Evolutionary conservation across 2,888 invertebrate genomes (phyloP).

Genomic region (Ferdinandea cuprea): DNA sequence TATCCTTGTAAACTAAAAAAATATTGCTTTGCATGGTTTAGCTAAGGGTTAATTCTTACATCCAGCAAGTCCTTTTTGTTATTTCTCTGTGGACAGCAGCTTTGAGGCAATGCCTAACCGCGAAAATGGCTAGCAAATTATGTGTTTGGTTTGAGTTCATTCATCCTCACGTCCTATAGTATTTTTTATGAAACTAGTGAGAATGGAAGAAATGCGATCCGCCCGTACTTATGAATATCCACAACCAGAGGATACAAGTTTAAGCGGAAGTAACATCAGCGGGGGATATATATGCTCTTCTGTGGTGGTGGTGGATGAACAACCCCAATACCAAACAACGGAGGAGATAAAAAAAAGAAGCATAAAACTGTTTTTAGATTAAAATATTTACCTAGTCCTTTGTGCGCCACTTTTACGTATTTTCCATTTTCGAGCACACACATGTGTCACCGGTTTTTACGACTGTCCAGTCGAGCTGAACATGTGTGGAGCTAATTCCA

Average conservation of each 20-base stretch:
- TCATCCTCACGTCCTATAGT: conserved; percentile 45
- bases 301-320: not conserved
- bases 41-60: conserved; percentile 67
- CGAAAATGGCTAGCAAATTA: conserved; percentile 49
- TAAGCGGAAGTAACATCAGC: not conserved
- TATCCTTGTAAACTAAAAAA: conserved; percentile 38
- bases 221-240: conserved; percentile 42
- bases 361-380: conserved; percentile 40
- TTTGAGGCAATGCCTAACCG: conserved; percentile 32
- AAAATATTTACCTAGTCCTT: conserved; percentile 67
- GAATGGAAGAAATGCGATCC: not conserved
- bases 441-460: conserved; percentile 48
- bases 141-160: conserved; percentile 66
- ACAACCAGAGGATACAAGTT: conserved; percentile 33
- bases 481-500: conserved; percentile 38
- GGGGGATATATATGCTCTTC: conserved; percentile 11
- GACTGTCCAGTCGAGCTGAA: conserved; percentile 35
- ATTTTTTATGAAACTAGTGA: not conserved
- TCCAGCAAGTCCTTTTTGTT: conserved; percentile 20
- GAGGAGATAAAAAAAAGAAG: not conserved
- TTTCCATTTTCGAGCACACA: conserved; percentile 22
- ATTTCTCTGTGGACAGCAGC: not conserved
- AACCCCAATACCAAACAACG: too few relatives aligned
- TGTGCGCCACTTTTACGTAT: conserved; percentile 22
- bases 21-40: conserved; percentile 32